Percentiles rank a stretch among this genome's conserved stretches.
These are phyloP conservation scores for Beris morrisii DNA, from an alignment of 2,888 invertebrate species.

Conservation along the genomic window DNA sequence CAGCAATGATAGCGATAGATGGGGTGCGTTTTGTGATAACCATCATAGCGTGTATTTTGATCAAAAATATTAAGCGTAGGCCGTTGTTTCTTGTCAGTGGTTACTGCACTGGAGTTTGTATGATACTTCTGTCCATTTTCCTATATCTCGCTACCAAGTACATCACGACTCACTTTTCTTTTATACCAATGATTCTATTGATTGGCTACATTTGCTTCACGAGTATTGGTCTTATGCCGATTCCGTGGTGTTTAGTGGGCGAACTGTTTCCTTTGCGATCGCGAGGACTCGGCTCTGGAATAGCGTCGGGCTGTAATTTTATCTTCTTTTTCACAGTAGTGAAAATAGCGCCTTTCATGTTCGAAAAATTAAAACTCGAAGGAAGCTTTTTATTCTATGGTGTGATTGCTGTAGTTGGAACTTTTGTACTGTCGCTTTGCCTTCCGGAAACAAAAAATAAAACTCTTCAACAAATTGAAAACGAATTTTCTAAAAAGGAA, in stretches of 20 bases:
- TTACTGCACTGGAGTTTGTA: constrained; percentile 61
- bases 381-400: constrained; percentile 64
- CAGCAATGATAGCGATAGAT: constrained; percentile 65
- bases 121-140: constrained; percentile 59
- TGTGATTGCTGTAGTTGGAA: constrained; percentile 59
- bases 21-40: constrained; percentile 62
- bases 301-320: constrained; percentile 63
- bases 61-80: constrained; percentile 61
- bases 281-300: constrained; percentile 64
- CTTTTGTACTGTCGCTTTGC: constrained; percentile 59
- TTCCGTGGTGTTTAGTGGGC: constrained; percentile 71
- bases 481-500: constrained; percentile 52
- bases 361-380: constrained; percentile 59
- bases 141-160: constrained; percentile 53
- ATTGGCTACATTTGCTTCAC: constrained; percentile 63
- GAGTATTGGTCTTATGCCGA: constrained; percentile 63
- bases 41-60: constrained; percentile 61
- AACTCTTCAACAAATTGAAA: constrained; percentile 66
- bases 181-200: constrained; percentile 60
- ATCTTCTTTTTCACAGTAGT: constrained; percentile 64
- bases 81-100: constrained; percentile 63
- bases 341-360: constrained; percentile 64
- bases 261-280: constrained; percentile 64
- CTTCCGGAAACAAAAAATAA: constrained; percentile 68
- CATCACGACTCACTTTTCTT: constrained; percentile 56